Conservation (phyloP, 2,888 invertebrate genomes). For the Ochropleura leucogaster region DNA sequence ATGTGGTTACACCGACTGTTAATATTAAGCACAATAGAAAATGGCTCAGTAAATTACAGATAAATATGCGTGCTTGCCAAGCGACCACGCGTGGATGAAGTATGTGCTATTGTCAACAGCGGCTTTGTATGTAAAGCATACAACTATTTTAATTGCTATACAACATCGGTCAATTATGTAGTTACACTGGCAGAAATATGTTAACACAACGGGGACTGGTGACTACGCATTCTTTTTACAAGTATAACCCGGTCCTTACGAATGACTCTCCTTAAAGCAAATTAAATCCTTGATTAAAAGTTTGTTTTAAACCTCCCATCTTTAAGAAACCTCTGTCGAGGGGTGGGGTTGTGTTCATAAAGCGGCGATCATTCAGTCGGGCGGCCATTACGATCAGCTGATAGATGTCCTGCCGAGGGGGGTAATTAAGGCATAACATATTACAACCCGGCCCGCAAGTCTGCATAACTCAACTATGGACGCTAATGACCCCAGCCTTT, state of each 20-base stretch:
- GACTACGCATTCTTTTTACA: neutral
- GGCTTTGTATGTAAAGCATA: constrained; percentile 25
- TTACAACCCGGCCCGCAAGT: constrained; percentile 15
- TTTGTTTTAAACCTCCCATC: constrained; percentile 35
- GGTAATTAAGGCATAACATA: constrained; percentile 61
- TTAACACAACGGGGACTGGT: neutral
- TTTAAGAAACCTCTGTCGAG: constrained; percentile 21
- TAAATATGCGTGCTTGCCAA: neutral
- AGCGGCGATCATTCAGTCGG: constrained; percentile 48
- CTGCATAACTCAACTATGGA: constrained; percentile 39
- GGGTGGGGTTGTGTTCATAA: constrained; percentile 48
- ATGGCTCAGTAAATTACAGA: constrained; percentile 29
- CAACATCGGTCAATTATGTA: neutral
- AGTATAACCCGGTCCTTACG: neutral
- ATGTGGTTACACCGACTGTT: constrained; percentile 9
- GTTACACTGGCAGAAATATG: constrained; percentile 9
- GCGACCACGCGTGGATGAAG: constrained; percentile 6
- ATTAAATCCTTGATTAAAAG: constrained; percentile 50
- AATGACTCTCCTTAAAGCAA: constrained; percentile 33
- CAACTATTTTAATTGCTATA: constrained; percentile 36
- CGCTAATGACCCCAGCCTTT: constrained; percentile 39
- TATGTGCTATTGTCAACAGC: constrained; percentile 30
- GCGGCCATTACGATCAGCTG: constrained; percentile 47
- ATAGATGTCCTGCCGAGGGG: constrained; percentile 56
- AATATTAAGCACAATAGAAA: constrained; percentile 24